Evolutionary conservation across 2,797 vertebrate genomes (phyloP).

Genomic region (Phataginus tricuspis): DNA sequence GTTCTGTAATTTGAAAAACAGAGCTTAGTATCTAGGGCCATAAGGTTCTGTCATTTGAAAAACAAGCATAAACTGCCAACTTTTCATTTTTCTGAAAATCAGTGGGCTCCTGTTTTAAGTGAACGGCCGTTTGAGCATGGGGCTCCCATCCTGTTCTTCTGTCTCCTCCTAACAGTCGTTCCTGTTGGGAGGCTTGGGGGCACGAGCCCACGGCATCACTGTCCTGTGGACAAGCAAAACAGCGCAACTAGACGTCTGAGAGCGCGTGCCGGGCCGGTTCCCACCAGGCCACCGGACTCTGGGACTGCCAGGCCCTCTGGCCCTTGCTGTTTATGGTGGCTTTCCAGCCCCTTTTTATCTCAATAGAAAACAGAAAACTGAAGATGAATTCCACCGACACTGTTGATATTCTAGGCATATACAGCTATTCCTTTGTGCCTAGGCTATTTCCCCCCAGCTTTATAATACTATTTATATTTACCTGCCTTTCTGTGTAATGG

Average conservation of each 20-base stretch:
- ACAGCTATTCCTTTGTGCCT: not conserved
- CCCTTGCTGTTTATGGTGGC: not conserved
- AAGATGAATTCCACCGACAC: not conserved
- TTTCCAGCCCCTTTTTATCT: not conserved
- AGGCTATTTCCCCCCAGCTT: not conserved
- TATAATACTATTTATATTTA: not conserved
- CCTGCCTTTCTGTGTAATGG: not conserved
- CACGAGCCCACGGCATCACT: not conserved
- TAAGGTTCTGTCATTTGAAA: not conserved
- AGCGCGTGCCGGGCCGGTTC: not conserved
- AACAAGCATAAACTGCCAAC: not conserved
- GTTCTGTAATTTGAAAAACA: not conserved
- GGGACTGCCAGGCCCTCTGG: not conserved
- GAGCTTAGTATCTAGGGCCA: not conserved
- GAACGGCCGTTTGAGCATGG: not conserved
- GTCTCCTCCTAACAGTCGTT: not conserved
- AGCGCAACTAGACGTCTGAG: not conserved
- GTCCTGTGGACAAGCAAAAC: not conserved
- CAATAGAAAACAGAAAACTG: not conserved
- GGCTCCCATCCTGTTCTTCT: not conserved
- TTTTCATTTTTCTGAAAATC: slow-evolving; percentile 15
- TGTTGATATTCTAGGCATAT: not conserved
- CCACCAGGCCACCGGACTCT: not conserved
- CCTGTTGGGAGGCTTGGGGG: not conserved
- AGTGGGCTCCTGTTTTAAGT: not conserved